These are phyloP conservation scores for Formica exsecta DNA, from an alignment of 1,140 invertebrate genomes.

Conservation along the genomic window DNA sequence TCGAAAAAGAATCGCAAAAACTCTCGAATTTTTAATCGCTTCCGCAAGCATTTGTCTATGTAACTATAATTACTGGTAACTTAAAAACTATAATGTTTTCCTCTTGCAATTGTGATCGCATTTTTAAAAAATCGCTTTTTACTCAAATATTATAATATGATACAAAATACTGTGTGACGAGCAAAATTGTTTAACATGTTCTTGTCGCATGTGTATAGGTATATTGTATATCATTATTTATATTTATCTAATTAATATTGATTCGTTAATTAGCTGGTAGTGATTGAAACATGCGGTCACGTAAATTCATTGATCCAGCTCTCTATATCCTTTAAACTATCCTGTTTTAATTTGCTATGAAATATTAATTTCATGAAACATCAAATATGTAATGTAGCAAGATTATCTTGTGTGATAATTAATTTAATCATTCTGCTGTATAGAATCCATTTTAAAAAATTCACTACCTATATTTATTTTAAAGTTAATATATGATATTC, in stretches of 20 bases:
- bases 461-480: not conserved
- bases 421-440: conserved; percentile 23
- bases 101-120: not conserved
- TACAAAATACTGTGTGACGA: not conserved
- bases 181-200: conserved; percentile 30
- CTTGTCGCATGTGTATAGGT: not conserved
- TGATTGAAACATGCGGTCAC: conserved; percentile 36
- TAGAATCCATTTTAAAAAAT: not conserved
- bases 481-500: not conserved
- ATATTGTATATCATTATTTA: not conserved
- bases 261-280: conserved; percentile 63
- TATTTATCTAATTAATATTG: conserved; percentile 65
- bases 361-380: conserved; percentile 46
- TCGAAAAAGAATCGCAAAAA: conserved; percentile 11
- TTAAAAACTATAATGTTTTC: not conserved
- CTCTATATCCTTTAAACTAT: not conserved
- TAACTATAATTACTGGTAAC: not conserved
- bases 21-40: conserved; percentile 51
- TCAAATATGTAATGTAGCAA: not conserved
- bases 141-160: not conserved
- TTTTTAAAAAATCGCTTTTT: not conserved
- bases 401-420: conserved; percentile 20
- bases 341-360: not conserved
- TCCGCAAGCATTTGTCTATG: not conserved
- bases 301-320: conserved; percentile 6